These are phyloP conservation scores for Neosilurus mollespiculum DNA, from an alignment of 2,797 vertebrate species.

Conservation along the genomic window DNA sequence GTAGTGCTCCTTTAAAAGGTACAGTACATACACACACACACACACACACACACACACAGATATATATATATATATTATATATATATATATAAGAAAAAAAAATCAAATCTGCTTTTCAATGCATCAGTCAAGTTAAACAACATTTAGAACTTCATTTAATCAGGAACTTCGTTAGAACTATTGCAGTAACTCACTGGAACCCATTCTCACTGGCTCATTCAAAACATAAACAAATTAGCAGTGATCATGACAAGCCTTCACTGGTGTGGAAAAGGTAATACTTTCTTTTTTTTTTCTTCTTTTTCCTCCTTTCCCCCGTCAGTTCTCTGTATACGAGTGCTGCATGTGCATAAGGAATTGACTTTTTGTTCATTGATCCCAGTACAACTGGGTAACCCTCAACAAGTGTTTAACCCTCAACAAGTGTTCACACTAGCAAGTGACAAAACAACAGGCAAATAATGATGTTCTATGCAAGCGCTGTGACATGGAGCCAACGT, in stretches of 20 bases:
- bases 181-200: constrained; percentile 25
- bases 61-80: no score
- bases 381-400: constrained; percentile 30
- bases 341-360: constrained; percentile 30
- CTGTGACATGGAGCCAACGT: background rate
- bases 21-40: background rate
- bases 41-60: no score
- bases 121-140: constrained; percentile 43
- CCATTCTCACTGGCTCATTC: background rate
- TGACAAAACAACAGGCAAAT: background rate
- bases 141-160: constrained; percentile 40
- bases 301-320: no score
- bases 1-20: constrained; percentile 39
- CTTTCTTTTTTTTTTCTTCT: background rate
- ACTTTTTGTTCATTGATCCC: constrained; percentile 28
- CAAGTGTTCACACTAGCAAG: constrained; percentile 17
- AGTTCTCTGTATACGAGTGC: constrained; percentile 22
- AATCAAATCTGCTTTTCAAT: constrained; percentile 7
- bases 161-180: constrained; percentile 30
- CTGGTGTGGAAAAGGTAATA: background rate
- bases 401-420: constrained; percentile 17
- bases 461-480: background rate
- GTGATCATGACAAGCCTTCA: background rate
- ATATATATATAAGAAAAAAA: background rate
- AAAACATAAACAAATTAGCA: constrained; percentile 9